phyloP scores from a whole-genome alignment of 2,113 vertebrate genomes.

The Megatriorchis doriae region DNA sequence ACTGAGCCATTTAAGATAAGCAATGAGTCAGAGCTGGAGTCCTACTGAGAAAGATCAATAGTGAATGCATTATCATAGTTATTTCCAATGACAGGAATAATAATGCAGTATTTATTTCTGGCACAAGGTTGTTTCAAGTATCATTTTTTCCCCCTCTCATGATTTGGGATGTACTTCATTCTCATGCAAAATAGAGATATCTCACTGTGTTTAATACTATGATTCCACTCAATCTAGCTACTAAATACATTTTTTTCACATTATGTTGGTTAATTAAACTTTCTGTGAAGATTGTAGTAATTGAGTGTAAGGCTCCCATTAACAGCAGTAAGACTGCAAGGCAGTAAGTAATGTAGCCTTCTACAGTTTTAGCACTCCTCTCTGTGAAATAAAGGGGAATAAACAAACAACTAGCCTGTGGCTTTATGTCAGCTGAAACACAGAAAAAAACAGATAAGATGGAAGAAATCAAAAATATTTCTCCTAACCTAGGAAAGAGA shows the following conservation, averaged over 20 bases:
- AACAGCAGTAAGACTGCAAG: background rate
- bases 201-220: background rate
- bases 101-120: slow-evolving; percentile 49
- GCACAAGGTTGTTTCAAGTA: slow-evolving; percentile 26
- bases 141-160: background rate
- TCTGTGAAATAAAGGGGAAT: background rate
- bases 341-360: background rate
- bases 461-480: background rate
- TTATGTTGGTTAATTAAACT: slow-evolving; percentile 46
- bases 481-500: background rate
- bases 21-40: slow-evolving; percentile 44
- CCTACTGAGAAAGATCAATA: slow-evolving; percentile 66
- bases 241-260: slow-evolving; percentile 1
- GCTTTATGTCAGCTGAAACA: background rate
- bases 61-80: slow-evolving; percentile 55
- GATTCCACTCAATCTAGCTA: background rate
- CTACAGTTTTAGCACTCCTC: background rate
- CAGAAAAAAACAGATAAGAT: background rate
- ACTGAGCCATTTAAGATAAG: slow-evolving; percentile 60
- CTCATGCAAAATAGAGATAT: background rate
- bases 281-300: slow-evolving; percentile 18
- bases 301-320: background rate
- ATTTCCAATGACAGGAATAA: slow-evolving; percentile 57
- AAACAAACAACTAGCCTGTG: background rate
- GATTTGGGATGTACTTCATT: background rate